Evolutionary conservation across 2,888 invertebrate species (phyloP), one percentile per base, ranked within the genome.

Genomic region (Sarcophaga carnaria): DNA sequence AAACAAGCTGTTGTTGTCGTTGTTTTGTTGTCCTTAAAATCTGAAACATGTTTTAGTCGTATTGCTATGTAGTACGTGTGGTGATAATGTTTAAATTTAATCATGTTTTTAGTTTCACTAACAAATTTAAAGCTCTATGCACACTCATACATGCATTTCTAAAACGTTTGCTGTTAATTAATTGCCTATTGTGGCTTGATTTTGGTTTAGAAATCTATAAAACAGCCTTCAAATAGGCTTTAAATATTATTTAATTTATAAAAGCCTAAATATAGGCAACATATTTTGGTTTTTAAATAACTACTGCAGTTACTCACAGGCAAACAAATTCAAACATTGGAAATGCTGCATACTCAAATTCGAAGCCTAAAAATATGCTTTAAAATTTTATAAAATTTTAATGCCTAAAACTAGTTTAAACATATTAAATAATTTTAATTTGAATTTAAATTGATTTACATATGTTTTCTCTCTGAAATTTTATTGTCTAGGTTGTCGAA

Each of bases 221-320:
- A 11, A 54, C 64, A 64, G 12, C n/a, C 17, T 27, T 20, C 49
- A 54, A 66, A 37, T 69, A 22, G 49, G 14, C 45, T 69, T 14
- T 49, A 20, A 47, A 69, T 49, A 49, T 49, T 69, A 20, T 47
- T 47, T 49, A 47, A 14, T 49, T 47, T 20, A 47, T 12, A 5
- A 10, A 45, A 69, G 69, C 69, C 69, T 69, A 49, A 69, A 69
- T 47, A 6, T 69, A 69, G 45, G 22, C 12, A 14, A 69, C 6
- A 37, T 10, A n/a, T 8, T 20, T 67, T 67, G 45, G 10, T 45
- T 66, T n/a, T 66, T 4, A 54, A 14, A 54, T 54, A 54, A 54
- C 54, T 37, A 54, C 54, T 54, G 14, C 54, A 4, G 17, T 54
- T 54, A 54, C 0, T 17, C 54, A 54, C 54, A 54, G 14, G 4